Conservation (phyloP, 1,140 invertebrate genomes). For the Platorchestia sp. region DNA sequence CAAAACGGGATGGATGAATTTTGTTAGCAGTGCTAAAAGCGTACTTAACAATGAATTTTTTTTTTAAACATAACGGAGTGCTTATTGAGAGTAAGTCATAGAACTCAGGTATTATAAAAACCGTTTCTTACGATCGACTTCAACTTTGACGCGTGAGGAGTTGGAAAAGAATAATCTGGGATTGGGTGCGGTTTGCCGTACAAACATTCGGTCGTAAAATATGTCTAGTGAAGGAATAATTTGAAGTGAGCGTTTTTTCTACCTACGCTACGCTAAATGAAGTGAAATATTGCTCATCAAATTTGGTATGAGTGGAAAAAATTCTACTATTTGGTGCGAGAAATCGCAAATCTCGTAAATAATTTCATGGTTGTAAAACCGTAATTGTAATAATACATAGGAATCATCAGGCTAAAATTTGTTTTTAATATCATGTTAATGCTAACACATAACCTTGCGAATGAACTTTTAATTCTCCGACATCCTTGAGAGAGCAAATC, state of each 20-base stretch:
- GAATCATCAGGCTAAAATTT: no score
- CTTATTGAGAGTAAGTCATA: background rate
- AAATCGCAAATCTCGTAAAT: no score
- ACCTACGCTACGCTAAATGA: background rate
- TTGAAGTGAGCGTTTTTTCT: background rate
- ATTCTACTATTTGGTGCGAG: no score
- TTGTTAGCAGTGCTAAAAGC: background rate
- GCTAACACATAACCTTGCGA: no score
- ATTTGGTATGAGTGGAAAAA: background rate
- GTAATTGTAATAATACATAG: no score
- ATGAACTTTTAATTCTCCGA: no score
- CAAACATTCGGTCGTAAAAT: background rate
- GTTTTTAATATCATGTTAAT: no score
- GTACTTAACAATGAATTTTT: background rate
- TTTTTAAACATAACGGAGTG: background rate
- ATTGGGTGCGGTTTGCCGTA: background rate
- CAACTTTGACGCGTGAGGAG: background rate
- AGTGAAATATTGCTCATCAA: background rate
- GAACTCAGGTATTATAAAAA: background rate
- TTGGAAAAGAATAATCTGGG: background rate
- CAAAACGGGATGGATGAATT: no score
- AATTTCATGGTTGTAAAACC: no score
- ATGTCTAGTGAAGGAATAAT: background rate
- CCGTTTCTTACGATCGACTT: background rate
- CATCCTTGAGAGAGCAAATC: no score